phyloP scores from a whole-genome alignment of 1,140 invertebrate genomes.

The Caenorhabditis tropicalis region DNA sequence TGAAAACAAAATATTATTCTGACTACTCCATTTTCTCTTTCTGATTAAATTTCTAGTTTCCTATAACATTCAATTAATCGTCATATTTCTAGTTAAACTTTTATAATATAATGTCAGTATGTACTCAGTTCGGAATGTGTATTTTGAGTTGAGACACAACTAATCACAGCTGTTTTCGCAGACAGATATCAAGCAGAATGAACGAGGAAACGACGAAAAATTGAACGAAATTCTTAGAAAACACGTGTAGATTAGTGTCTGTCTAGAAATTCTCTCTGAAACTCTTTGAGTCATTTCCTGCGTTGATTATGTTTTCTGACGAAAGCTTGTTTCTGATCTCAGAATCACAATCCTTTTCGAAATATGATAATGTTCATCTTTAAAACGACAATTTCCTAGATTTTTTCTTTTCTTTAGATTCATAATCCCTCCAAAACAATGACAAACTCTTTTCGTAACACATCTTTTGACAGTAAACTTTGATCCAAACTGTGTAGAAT shows the following conservation, averaged over 20 bases:
- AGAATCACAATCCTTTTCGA: too few species aligned
- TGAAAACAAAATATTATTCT: not conserved
- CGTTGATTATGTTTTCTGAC: not conserved
- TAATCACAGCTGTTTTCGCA: conserved; percentile 29
- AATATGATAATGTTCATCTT: too few species aligned
- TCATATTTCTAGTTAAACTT: not conserved
- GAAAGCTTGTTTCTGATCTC: not conserved
- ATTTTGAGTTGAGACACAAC: conserved; percentile 14
- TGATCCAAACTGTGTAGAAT: not conserved
- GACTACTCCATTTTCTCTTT: not conserved
- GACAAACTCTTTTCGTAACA: not conserved
- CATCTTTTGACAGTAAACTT: not conserved
- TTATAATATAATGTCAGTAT: not conserved
- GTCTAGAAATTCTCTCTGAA: not conserved
- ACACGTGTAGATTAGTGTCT: conserved; percentile 22
- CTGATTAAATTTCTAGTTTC: not conserved
- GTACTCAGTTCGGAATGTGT: conserved; percentile 21
- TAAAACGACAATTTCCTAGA: too few species aligned
- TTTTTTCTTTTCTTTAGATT: too few species aligned
- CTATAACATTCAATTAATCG: not conserved
- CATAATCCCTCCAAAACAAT: too few species aligned
- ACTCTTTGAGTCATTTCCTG: not conserved
- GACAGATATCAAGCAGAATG: conserved; percentile 25
- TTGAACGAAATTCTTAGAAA: conserved; percentile 11
- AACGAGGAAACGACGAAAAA: not conserved